A percentile compares a stretch with the other conserved stretches of the same genome.
Conservation (phyloP, 2,888 invertebrate genomes). For the Lasioglossum vierecki region DNA sequence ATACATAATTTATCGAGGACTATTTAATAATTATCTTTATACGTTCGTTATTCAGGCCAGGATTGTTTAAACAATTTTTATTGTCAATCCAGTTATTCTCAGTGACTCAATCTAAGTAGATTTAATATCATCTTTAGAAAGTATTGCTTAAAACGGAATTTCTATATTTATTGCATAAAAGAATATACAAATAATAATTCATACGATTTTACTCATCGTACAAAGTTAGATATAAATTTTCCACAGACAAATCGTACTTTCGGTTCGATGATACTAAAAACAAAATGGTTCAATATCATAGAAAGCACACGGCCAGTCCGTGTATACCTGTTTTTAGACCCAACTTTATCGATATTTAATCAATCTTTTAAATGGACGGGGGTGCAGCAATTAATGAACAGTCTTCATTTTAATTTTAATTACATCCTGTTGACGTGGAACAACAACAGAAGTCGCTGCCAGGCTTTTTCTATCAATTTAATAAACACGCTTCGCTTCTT, state of each 20-base stretch:
- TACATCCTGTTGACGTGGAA: not conserved
- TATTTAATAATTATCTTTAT: not conserved
- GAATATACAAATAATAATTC: no score
- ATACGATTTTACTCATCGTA: not conserved
- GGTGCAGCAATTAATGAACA: constrained; percentile 30
- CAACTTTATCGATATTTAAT: not conserved
- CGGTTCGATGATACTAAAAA: no score
- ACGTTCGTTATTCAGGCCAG: not conserved
- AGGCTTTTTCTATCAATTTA: constrained; percentile 28
- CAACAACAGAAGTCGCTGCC: not conserved
- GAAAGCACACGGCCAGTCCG: not conserved
- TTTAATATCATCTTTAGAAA: not conserved
- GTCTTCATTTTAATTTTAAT: constrained; percentile 38
- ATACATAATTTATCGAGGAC: not conserved
- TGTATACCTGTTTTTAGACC: not conserved
- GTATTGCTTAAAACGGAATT: not conserved
- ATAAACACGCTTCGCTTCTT: constrained; percentile 17
- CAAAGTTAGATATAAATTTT: not conserved
- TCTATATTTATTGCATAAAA: no score
- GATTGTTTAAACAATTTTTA: not conserved
- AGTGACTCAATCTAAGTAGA: not conserved
- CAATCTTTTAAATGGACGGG: constrained; percentile 2
- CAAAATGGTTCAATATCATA: not conserved
- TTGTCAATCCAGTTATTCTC: not conserved
- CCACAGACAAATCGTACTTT: not conserved